Evolutionary conservation across 2,113 vertebrate genomes (phyloP), one percentile per base, ranked within the genome.

Genomic region (Gnathonemus echidnorhynchus): DNA sequence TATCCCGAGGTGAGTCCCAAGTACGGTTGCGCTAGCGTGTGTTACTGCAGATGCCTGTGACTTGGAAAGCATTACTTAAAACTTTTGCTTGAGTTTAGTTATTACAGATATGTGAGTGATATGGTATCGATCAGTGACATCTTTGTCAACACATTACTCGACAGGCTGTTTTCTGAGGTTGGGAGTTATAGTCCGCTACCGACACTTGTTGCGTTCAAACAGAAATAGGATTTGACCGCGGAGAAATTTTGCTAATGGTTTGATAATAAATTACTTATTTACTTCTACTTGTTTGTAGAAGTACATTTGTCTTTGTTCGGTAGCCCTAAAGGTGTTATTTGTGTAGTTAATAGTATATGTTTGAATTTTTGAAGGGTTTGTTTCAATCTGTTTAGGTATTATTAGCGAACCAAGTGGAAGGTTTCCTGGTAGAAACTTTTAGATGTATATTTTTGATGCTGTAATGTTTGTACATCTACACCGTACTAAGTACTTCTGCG

Each of bases 1-100:
- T 93, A 91, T 92, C 95, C 89, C 94, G 95, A 97, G 97, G 97
- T 97, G 96, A 94, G 89, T 62, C 56, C 49, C 19, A 19, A 48
- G 42, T 39, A 19, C 11, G 35, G 27, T 17, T 80, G 80, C 3
- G 80, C 80, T 31, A 74, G 11, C 31, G 35, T 42, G 77, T 35
- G 66, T 45, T 52, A 9, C 49, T 19, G 3, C 10, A 27, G 11
- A 15, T 56, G n/a, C 15, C n/a, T 15, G 31, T 35, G 70, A 77
- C 56, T 87, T 50, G 85, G 19, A 87, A 87, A 53, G 13, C 13
- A 6, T 87, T 35, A 35, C 27, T 31, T 52, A 49, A 21, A 52
- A 35, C 31, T 27, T 87, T 35, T 87, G 45, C 46, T n/a, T 35
- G 46, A 87, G n/a, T 49, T 53, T 35, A 35, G n/a, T 52, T 52